Evolutionary conservation across 2,113 vertebrate species (phyloP).

Genomic region (Zosterops japonicus): DNA sequence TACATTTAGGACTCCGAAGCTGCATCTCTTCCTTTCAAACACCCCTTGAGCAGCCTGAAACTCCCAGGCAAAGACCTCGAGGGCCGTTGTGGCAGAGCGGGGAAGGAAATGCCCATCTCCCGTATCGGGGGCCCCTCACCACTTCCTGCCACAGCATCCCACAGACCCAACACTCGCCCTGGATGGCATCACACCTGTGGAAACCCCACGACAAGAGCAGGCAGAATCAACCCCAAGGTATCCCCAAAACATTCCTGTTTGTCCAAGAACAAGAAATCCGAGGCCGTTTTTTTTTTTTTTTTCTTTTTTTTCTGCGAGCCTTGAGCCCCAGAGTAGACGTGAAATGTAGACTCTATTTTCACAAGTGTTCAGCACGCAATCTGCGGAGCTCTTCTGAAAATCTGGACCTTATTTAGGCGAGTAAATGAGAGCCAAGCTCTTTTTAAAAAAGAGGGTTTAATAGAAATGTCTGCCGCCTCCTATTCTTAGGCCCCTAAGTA

Average conservation of each 20-base stretch:
- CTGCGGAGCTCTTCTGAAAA: constrained; percentile 52
- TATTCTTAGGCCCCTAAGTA: constrained; percentile 58
- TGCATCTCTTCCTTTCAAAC: background rate
- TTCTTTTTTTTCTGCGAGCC: background rate
- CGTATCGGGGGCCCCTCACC: accelerated
- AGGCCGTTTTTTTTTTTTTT: background rate
- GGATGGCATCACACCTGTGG: background rate
- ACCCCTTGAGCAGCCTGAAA: background rate
- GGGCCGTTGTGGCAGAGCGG: accelerated
- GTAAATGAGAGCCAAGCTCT: constrained; percentile 55
- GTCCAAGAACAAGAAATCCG: constrained; percentile 38
- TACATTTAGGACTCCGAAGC: background rate
- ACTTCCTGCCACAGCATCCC: background rate
- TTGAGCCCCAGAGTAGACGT: constrained; percentile 11
- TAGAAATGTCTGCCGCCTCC: constrained; percentile 59
- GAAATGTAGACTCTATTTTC: constrained; percentile 60
- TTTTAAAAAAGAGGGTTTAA: constrained; percentile 41
- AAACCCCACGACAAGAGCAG: background rate
- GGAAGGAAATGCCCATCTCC: background rate
- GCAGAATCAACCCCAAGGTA: background rate
- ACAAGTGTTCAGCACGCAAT: constrained; percentile 60
- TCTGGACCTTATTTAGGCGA: constrained; percentile 58
- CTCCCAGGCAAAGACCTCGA: background rate
- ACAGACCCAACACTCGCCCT: accelerated
- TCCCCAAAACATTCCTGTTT: constrained; percentile 14